Evolutionary conservation across 2,888 invertebrate species (phyloP), one percentile per base, ranked within the genome.

Genomic region (Alloscopus bannaensis): DNA sequence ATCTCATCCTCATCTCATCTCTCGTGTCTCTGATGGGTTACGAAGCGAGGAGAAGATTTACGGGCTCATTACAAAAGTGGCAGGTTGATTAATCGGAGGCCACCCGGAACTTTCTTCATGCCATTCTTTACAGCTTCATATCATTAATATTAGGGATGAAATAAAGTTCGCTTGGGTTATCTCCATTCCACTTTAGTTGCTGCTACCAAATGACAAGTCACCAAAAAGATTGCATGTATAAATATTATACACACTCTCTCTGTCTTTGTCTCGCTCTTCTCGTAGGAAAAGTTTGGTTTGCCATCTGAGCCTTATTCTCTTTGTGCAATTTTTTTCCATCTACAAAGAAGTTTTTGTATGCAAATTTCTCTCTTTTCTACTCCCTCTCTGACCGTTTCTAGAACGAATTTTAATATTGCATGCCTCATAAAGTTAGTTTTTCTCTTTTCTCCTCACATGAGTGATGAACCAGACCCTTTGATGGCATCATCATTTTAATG

Each of bases 51-150:
- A 42, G 68, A 79, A 79, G 79, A 79, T 79, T 79, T 79, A 79
- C 68, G 68, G 79, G 68, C 79, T 79, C 79, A 79, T 79, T 79
- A 79, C 72, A 79, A 79, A 72, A 72, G 66, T 79, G 79, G 79
- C 79, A 79, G 79, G 79, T 79, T 79, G 79, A 79, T 79, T 79
- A 79, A 79, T 79, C 79, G 72, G 79, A 79, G 79, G 72, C 79
- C 79, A 79, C 79, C 79, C 79, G 79, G 79, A 79, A 79, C 79
- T 79, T 79, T 79, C 71, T 79, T 79, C 68, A 72, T 72, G 68
- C 65, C 68, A 62, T 72, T 79, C 79, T 68, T n/a, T 79, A 79
- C 72, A 68, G 72, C 72, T 76, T 76, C 62, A 68, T 79, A 66
- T 79, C 72, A 79, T 79, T 79, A 79, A 72, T 79, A 72, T 57